These are phyloP conservation scores for Euspilapteryx auroguttella DNA, from an alignment of 2,888 invertebrate genomes.

Conservation along the genomic window DNA sequence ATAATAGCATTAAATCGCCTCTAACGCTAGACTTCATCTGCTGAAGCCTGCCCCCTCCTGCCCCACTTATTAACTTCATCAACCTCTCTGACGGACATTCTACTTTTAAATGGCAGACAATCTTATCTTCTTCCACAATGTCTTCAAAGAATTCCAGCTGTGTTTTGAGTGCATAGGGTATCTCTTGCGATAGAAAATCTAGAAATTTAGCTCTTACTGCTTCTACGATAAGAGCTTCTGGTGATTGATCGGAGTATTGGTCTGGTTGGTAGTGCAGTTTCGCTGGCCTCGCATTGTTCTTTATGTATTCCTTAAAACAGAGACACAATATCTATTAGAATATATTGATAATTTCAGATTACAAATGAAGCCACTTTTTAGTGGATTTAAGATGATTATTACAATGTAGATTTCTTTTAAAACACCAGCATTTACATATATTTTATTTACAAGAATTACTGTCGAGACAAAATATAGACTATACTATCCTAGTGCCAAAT, in stretches of 20 bases:
- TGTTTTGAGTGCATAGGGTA: slow-evolving; percentile 78
- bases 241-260: slow-evolving; percentile 73
- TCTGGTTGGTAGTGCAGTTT: slow-evolving; percentile 69
- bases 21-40: slow-evolving; percentile 69
- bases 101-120: slow-evolving; percentile 60
- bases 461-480: no score
- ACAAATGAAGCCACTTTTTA: no score
- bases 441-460: no score
- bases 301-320: slow-evolving; percentile 66
- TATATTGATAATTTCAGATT: no score
- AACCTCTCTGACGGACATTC: slow-evolving; percentile 66
- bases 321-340: no score
- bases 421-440: no score
- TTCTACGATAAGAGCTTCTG: slow-evolving; percentile 69
- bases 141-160: slow-evolving; percentile 69
- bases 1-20: slow-evolving; percentile 65
- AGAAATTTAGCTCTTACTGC: slow-evolving; percentile 83
- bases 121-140: slow-evolving; percentile 44
- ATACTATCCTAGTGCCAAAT: no score
- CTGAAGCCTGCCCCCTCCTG: slow-evolving; percentile 67
- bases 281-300: slow-evolving; percentile 65
- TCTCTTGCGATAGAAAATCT: slow-evolving; percentile 80
- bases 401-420: no score
- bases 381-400: no score
- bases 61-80: slow-evolving; percentile 68